A percentile compares a stretch with the other conserved stretches of the same genome.
phyloP scores from a whole-genome alignment of 2,113 vertebrate genomes.

The Oophaga pumilio region DNA sequence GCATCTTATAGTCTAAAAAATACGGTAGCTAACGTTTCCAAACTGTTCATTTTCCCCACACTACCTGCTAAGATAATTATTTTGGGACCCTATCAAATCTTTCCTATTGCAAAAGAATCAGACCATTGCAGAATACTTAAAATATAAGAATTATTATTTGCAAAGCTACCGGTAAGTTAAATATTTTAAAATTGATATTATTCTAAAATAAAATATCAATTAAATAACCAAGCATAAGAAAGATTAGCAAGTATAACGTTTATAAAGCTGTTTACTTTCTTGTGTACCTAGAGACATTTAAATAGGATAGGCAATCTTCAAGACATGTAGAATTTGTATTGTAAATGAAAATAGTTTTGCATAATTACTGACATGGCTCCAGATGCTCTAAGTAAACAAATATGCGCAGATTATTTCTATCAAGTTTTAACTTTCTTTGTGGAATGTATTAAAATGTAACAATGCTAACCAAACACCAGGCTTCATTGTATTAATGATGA shows the following conservation, averaged over 20 bases:
- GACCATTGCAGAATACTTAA: conserved; percentile 15
- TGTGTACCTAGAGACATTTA: conserved; percentile 47
- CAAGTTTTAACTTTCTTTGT: background rate
- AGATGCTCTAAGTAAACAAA: conserved; percentile 51
- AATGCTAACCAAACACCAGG: background rate
- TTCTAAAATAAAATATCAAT: conserved; percentile 36
- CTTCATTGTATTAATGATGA: background rate
- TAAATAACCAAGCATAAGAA: conserved; percentile 26
- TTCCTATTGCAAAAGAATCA: conserved; percentile 29
- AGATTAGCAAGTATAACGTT: conserved; percentile 49
- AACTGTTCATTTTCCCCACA: background rate
- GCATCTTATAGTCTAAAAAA: no score
- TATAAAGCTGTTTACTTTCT: conserved; percentile 49
- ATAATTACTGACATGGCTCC: conserved; percentile 46
- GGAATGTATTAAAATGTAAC: conserved; percentile 1
- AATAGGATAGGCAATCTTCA: conserved; percentile 44
- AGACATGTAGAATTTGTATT: conserved; percentile 35
- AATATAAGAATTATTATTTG: background rate
- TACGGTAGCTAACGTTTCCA: conserved; percentile 24
- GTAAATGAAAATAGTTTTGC: conserved; percentile 42
- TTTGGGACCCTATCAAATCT: conserved; percentile 28
- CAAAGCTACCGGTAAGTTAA: conserved; percentile 37
- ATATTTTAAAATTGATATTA: conserved; percentile 25
- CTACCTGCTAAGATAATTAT: conserved; percentile 28
- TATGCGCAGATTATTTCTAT: conserved; percentile 31